Evolutionary conservation across 2,113 vertebrate genomes (phyloP).

Genomic region (Triplophysa dalaica): DNA sequence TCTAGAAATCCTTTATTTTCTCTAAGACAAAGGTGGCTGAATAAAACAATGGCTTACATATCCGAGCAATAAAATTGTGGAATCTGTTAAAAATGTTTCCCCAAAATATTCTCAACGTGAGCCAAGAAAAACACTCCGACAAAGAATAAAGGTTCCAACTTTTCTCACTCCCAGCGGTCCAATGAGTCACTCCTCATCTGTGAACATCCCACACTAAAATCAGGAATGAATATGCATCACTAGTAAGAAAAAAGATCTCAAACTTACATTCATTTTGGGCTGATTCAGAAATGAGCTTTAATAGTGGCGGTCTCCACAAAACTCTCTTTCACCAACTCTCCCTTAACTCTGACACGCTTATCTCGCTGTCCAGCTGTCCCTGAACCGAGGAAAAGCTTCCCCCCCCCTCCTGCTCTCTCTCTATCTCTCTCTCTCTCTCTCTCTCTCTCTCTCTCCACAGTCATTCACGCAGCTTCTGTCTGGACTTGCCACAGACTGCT

Average conservation of each 20-base stretch:
- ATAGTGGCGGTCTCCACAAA: slow-evolving; percentile 23
- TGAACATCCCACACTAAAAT: neutral
- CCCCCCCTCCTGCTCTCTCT: slow-evolving; percentile 29
- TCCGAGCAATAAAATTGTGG: neutral
- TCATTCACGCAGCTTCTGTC: slow-evolving; percentile 22
- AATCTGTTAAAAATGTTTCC: neutral
- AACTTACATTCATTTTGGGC: slow-evolving; percentile 55
- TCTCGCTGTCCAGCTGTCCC: slow-evolving; percentile 47
- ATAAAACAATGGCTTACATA: neutral
- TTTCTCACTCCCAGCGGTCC: neutral
- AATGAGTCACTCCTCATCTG: neutral
- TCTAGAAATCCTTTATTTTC: too few species aligned
- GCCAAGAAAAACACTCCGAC: slow-evolving; percentile 2
- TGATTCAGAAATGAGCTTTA: slow-evolving; percentile 16
- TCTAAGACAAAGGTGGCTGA: neutral
- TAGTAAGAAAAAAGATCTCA: neutral
- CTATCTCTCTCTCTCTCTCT: slow-evolving; percentile 1
- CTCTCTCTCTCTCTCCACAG: slow-evolving; percentile 29
- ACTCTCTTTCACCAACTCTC: slow-evolving; percentile 4
- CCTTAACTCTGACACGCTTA: slow-evolving; percentile 45
- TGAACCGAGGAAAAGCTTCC: slow-evolving; percentile 21
- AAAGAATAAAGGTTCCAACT: slow-evolving; percentile 14
- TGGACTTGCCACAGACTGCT: slow-evolving; percentile 49
- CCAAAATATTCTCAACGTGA: neutral
- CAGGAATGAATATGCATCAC: slow-evolving; percentile 6